Percentiles rank a stretch among this genome's conserved stretches.
Conservation (phyloP, 2,888 invertebrate genomes). For the Stramonita haemastoma region DNA sequence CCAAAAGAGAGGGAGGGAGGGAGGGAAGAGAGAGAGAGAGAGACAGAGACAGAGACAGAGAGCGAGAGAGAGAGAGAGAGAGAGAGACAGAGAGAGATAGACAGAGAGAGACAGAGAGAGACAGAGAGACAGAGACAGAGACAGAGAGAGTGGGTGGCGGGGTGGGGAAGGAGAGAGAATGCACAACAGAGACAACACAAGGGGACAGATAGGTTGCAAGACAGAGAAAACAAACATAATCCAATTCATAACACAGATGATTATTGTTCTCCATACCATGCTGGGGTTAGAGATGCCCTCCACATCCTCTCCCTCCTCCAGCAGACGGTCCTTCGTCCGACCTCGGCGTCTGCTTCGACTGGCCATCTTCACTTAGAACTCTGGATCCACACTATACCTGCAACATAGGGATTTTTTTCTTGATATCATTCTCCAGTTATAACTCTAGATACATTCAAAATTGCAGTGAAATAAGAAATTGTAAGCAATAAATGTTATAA, state of each 20-base stretch:
- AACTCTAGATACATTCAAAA: not conserved
- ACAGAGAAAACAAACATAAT: not conserved
- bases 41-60: no score
- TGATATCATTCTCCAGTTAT: no score
- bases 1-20: no score
- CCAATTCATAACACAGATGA: no score
- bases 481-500: no score
- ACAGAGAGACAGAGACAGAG: not conserved
- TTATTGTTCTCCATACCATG: conserved; percentile 53
- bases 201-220: not conserved
- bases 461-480: not conserved
- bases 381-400: not conserved
- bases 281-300: conserved; percentile 63
- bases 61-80: no score
- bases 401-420: no score
- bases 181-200: not conserved
- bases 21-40: no score
- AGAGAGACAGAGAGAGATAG: no score
- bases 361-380: not conserved
- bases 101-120: not conserved
- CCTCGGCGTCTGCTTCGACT: conserved; percentile 21
- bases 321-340: conserved; percentile 50
- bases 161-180: no score
- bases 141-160: not conserved
- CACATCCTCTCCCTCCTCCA: conserved; percentile 57